These are phyloP conservation scores for Zaprionus kolodkinae DNA, from an alignment of 1,140 invertebrate genomes.

Conservation along the genomic window DNA sequence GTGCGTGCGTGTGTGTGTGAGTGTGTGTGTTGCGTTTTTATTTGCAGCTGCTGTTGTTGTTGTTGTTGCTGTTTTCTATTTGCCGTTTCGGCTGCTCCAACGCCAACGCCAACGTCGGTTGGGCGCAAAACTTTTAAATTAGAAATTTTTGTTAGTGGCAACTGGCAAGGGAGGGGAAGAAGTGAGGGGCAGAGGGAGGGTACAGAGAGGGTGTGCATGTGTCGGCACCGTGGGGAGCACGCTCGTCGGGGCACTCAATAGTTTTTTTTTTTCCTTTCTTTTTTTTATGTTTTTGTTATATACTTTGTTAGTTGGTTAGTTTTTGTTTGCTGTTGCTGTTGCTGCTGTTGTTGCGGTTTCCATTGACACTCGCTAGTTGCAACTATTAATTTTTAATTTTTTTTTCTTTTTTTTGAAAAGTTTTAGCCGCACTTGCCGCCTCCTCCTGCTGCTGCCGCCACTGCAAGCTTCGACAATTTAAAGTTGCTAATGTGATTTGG, in stretches of 20 bases:
- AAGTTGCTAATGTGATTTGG: constrained; percentile 75
- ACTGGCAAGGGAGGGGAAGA: neutral
- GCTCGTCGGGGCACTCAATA: constrained; percentile 68
- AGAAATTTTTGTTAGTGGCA: constrained; percentile 77
- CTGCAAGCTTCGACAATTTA: constrained; percentile 51
- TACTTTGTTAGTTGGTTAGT: constrained; percentile 79
- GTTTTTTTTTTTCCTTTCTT: constrained; percentile 44
- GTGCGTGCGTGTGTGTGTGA: constrained; percentile 34
- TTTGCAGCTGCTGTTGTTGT: constrained; percentile 54
- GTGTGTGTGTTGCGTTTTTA: constrained; percentile 62
- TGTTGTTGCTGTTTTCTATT: constrained; percentile 53
- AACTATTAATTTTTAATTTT: constrained; percentile 81
- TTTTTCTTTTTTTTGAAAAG: constrained; percentile 29
- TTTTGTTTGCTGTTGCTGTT: constrained; percentile 58
- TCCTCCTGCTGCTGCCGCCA: constrained; percentile 44
- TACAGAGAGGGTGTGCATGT: neutral
- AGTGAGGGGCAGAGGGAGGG: no score
- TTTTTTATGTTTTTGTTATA: constrained; percentile 50
- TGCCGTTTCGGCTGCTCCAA: constrained; percentile 75
- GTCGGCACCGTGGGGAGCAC: neutral
- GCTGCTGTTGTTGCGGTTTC: constrained; percentile 70
- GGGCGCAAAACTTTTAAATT: constrained; percentile 82
- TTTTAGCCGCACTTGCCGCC: constrained; percentile 6
- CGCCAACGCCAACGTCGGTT: constrained; percentile 62
- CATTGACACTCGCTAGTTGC: constrained; percentile 79